phyloP scores from a whole-genome alignment of 2,888 invertebrate genomes.

The Agrotis puta region DNA sequence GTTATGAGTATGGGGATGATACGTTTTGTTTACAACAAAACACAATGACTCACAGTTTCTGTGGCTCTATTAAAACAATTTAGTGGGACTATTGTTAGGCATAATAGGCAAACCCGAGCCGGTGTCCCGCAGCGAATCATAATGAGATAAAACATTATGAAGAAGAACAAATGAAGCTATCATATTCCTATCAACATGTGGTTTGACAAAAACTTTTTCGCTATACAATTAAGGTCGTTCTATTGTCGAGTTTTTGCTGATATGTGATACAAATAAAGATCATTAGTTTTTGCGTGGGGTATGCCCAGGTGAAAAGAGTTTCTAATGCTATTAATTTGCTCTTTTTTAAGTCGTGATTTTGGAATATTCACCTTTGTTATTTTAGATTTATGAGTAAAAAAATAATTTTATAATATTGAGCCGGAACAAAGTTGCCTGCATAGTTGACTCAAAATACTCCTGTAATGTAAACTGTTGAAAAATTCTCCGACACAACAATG shows the following conservation, averaged over 20 bases:
- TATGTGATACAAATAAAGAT: constrained; percentile 55
- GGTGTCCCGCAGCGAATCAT: constrained; percentile 87
- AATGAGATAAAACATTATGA: constrained; percentile 85
- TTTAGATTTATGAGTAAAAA: constrained; percentile 1
- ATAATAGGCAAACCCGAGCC: constrained; percentile 81
- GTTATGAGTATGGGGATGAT: constrained; percentile 78
- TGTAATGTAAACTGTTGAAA: constrained; percentile 49
- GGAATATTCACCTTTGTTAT: background rate
- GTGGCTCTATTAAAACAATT: constrained; percentile 89
- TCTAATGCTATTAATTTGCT: constrained; percentile 38
- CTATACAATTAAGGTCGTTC: constrained; percentile 66
- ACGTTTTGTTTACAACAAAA: constrained; percentile 81
- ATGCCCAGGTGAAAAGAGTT: constrained; percentile 42
- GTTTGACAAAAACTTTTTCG: constrained; percentile 72
- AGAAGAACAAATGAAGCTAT: constrained; percentile 87
- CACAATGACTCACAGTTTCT: constrained; percentile 84
- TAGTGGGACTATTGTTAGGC: constrained; percentile 84
- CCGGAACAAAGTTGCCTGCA: background rate
- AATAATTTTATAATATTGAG: background rate
- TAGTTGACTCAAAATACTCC: background rate
- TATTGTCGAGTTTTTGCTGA: constrained; percentile 66
- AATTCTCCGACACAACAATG: constrained; percentile 59
- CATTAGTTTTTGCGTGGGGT: constrained; percentile 53
- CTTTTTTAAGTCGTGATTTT: constrained; percentile 12
- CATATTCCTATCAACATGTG: constrained; percentile 84